Evolutionary conservation across 2,797 vertebrate species (phyloP).

Genomic region (Coranthus polyacanthus): DNA sequence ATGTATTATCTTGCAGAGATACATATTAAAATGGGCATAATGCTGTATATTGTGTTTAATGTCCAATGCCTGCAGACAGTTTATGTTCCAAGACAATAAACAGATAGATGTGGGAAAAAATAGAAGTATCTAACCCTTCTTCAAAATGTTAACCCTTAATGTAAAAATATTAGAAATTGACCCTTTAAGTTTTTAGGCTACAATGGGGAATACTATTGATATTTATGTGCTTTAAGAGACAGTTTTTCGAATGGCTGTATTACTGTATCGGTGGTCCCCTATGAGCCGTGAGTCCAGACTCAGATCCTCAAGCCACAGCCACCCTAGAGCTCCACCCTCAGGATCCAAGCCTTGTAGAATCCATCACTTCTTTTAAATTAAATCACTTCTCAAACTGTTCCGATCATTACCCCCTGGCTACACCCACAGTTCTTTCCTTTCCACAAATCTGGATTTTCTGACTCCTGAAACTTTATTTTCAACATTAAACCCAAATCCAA

Average conservation of each 20-base stretch:
- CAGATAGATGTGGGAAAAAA: constrained; percentile 19
- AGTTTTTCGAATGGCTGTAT: too few species aligned
- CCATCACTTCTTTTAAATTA: not conserved
- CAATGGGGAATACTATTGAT: too few species aligned
- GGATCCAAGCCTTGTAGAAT: too few species aligned
- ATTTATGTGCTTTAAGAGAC: too few species aligned
- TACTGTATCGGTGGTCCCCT: too few species aligned
- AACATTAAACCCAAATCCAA: constrained; percentile 49
- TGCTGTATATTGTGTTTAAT: constrained; percentile 42
- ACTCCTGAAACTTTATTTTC: too few species aligned
- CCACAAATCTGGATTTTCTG: too few species aligned
- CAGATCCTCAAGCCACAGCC: too few species aligned
- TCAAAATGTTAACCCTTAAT: not conserved
- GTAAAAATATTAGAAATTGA: too few species aligned
- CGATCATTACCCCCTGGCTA: not conserved
- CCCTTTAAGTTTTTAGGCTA: too few species aligned
- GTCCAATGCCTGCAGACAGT: constrained; percentile 41
- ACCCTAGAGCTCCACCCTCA: too few species aligned
- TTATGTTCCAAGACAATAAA: constrained; percentile 6
- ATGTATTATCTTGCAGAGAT: constrained; percentile 59
- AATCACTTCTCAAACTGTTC: not conserved
- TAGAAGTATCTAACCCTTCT: not conserved
- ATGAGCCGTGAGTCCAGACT: too few species aligned
- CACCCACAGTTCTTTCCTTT: not conserved
- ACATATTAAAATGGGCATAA: constrained; percentile 62